Base-by-base conservation (phyloP, 1,140 invertebrate species). In the Phortica variegata region DNA sequence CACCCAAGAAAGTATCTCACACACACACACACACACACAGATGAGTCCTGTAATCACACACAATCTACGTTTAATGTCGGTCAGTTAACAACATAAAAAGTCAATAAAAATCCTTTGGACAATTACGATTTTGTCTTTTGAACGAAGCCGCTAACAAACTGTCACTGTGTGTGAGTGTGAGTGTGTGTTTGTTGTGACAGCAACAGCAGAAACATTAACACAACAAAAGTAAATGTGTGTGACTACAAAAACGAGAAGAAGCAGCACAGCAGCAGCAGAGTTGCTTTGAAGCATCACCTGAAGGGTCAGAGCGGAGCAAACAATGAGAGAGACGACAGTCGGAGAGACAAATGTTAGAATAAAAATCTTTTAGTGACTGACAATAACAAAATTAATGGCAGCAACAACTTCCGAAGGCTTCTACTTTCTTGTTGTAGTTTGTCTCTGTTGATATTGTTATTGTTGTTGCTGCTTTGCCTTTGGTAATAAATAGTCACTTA, bases 11-110 rank as follows among this genome's bases (percentile, higher is more conserved):
- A 26, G 39, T 29, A n/a, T 26, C 38, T n/a, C 32, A 34, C 32
- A 6, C 32, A 26, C 5, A 26, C 23, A 26, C 10, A 26, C 50
- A 8, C 8, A 16, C 54, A 57, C 54, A 54, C 38, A 34, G 42
- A 15, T n/a, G 34, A 49, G 40, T 49, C 36, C 43, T 52, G 60
- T 71, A 71, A 71, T 71, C 66, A 63, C 55, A 62, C 66, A 71
- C 66, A 71, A 71, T 68, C 66, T 63, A 62, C 62, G 62, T 62
- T 65, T 71, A 61, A 71, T 68, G 62, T 71, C 68, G 66, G 66
- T 71, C 66, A 71, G 66, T 71, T 71, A 68, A 71, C 62, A 62
- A 55, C 66, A 71, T 66, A 65, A 71, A 71, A 71, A 71, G 60
- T 65, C 66, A 66, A 71, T 71, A 66, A 68, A 61, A 61, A 60